phyloP scores from a whole-genome alignment of 2,113 vertebrate species.

The Pagrus major region DNA sequence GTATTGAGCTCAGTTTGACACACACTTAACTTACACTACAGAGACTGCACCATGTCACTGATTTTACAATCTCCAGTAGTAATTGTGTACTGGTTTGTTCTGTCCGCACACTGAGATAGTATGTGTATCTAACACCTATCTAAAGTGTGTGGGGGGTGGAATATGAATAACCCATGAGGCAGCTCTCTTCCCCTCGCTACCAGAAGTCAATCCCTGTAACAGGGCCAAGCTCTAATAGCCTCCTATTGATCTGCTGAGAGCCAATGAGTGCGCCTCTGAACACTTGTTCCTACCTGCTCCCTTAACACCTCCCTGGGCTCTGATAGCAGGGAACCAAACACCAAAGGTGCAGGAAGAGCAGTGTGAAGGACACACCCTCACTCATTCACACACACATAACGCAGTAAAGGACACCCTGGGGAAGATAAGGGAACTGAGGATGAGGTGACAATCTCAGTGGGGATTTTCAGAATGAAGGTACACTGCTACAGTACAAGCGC shows the following conservation, averaged over 20 bases:
- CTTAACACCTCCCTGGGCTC: slow-evolving; percentile 74
- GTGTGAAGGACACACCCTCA: slow-evolving; percentile 66
- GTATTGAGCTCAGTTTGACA: not conserved
- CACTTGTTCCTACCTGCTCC: slow-evolving; percentile 78
- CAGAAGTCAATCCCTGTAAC: slow-evolving; percentile 78
- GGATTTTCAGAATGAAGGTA: slow-evolving; percentile 24
- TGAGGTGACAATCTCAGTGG: slow-evolving; percentile 41
- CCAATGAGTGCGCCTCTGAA: slow-evolving; percentile 72
- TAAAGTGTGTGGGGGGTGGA: slow-evolving; percentile 43
- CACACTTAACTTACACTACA: not conserved
- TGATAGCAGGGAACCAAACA: slow-evolving; percentile 71
- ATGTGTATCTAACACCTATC: slow-evolving; percentile 62
- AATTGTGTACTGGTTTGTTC: slow-evolving; percentile 50
- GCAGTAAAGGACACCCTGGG: slow-evolving; percentile 40
- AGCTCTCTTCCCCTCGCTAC: slow-evolving; percentile 39
- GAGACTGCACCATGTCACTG: not conserved
- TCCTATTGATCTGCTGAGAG: slow-evolving; percentile 79
- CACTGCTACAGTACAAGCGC: slow-evolving; percentile 10
- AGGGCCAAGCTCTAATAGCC: slow-evolving; percentile 80
- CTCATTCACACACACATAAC: slow-evolving; percentile 9
- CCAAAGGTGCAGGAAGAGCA: slow-evolving; percentile 53
- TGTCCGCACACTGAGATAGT: slow-evolving; percentile 46
- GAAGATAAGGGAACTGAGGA: slow-evolving; percentile 25
- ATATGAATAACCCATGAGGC: slow-evolving; percentile 79
- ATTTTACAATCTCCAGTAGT: slow-evolving; percentile 45